Evolutionary conservation across 2,888 invertebrate species (phyloP).

Genomic region (Melipona beecheii): DNA sequence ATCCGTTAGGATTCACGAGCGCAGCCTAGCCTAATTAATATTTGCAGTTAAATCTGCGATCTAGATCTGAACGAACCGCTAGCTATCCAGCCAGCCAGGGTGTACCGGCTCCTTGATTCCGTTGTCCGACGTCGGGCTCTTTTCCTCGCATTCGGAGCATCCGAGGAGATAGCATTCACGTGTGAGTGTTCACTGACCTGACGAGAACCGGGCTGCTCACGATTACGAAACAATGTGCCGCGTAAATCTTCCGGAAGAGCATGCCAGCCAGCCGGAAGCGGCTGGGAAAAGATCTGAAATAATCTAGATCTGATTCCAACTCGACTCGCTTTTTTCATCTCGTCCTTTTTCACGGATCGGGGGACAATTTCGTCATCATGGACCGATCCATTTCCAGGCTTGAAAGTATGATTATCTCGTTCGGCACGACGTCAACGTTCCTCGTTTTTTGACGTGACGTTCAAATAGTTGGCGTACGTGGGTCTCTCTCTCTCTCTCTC

Average conservation of each 20-base stretch:
- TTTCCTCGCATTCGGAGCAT: constrained; percentile 53
- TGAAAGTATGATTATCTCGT: background rate
- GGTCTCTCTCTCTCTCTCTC: background rate
- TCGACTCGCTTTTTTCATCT: background rate
- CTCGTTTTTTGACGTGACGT: background rate
- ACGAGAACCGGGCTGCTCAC: constrained; percentile 59
- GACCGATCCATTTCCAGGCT: constrained; percentile 20
- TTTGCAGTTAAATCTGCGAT: constrained; percentile 79
- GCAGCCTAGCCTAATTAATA: constrained; percentile 73
- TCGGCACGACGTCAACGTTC: background rate
- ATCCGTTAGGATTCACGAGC: constrained; percentile 68
- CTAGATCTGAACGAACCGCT: constrained; percentile 81
- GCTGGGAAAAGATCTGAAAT: constrained; percentile 58
- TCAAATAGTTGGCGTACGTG: background rate
- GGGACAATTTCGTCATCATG: constrained; percentile 9
- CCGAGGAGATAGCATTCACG: constrained; percentile 59
- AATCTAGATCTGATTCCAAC: constrained; percentile 46
- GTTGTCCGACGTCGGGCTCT: constrained; percentile 73
- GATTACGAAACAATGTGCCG: constrained; percentile 63
- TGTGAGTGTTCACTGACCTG: constrained; percentile 69
- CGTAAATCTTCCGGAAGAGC: constrained; percentile 65
- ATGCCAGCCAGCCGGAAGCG: constrained; percentile 56
- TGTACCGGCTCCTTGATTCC: constrained; percentile 75
- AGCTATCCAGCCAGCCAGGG: constrained; percentile 72
- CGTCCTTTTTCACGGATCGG: constrained; percentile 32